phyloP scores from a whole-genome alignment of 2,113 vertebrate species.

The Plectropomus leopardus region DNA sequence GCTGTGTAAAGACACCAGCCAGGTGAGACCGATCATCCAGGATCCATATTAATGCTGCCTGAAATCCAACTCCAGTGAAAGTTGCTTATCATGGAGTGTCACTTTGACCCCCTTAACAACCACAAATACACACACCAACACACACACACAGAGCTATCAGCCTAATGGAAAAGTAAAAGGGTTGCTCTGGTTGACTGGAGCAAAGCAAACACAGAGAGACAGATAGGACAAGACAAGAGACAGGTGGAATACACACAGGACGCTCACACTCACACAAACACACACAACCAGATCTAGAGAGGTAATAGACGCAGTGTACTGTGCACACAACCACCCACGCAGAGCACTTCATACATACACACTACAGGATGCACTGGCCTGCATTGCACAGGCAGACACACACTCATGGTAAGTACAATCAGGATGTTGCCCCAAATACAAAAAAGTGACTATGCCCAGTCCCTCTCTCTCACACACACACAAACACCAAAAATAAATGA shows the following conservation, averaged over 20 bases:
- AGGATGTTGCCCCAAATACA: constrained; percentile 9
- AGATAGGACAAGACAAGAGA: constrained; percentile 61
- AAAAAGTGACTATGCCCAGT: background rate
- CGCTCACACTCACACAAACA: constrained; percentile 43
- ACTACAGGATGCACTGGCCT: constrained; percentile 20
- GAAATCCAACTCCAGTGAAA: constrained; percentile 46
- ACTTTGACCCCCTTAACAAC: constrained; percentile 49
- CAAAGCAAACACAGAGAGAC: constrained; percentile 68
- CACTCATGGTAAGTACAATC: background rate
- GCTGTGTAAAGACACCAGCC: constrained; percentile 25
- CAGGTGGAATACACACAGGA: constrained; percentile 72
- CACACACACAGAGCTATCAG: constrained; percentile 60
- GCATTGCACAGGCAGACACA: background rate
- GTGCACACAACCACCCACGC: constrained; percentile 47
- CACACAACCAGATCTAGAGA: constrained; percentile 16
- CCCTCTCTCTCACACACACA: background rate
- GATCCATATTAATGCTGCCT: constrained; percentile 40
- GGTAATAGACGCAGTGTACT: constrained; percentile 26
- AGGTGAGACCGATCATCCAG: constrained; percentile 29
- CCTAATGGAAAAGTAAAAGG: constrained; percentile 79
- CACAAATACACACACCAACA: constrained; percentile 45
- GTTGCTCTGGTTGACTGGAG: constrained; percentile 68
- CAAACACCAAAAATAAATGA: background rate
- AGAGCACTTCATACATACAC: constrained; percentile 1
- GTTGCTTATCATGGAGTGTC: constrained; percentile 58